These are phyloP conservation scores for Python bivittatus DNA, from an alignment of 2,113 vertebrate species.

Conservation along the genomic window DNA sequence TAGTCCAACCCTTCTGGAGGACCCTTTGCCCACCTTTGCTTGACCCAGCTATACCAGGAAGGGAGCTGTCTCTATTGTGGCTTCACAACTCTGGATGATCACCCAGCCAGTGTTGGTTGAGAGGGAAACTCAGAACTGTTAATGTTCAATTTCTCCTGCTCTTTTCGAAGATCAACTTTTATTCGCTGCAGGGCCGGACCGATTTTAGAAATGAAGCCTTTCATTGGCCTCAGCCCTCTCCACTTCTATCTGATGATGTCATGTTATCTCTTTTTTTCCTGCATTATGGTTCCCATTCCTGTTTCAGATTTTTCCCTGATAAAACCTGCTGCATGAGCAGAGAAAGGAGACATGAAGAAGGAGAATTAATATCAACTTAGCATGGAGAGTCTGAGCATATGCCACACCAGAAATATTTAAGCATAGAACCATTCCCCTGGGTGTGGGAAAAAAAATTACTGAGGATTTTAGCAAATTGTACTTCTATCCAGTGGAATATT, in stretches of 20 bases:
- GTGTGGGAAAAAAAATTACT: constrained; percentile 34
- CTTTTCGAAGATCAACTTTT: too few relatives aligned
- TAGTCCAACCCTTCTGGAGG: background rate
- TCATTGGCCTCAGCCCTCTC: too few relatives aligned
- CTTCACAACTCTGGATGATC: background rate
- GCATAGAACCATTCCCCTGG: constrained; percentile 3
- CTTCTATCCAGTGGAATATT: background rate
- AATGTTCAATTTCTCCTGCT: too few relatives aligned
- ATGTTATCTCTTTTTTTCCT: background rate
- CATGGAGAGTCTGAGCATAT: background rate
- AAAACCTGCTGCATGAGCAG: background rate
- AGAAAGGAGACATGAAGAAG: background rate
- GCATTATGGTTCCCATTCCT: background rate
- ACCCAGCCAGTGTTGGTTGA: background rate
- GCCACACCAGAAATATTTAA: background rate
- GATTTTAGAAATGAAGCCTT: too few relatives aligned
- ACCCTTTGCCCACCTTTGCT: too few relatives aligned
- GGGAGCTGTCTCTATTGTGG: background rate
- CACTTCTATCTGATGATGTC: background rate
- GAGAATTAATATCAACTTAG: too few relatives aligned
- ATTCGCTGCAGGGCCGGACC: too few relatives aligned
- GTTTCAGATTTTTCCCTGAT: background rate
- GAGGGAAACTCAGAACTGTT: background rate
- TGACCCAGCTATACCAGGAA: background rate
- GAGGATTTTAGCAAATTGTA: constrained; percentile 34